A percentile compares a stretch with the other conserved stretches of the same genome.
These are phyloP conservation scores for Acipenser ruthenus DNA, from an alignment of 2,797 vertebrate genomes.

Conservation along the genomic window DNA sequence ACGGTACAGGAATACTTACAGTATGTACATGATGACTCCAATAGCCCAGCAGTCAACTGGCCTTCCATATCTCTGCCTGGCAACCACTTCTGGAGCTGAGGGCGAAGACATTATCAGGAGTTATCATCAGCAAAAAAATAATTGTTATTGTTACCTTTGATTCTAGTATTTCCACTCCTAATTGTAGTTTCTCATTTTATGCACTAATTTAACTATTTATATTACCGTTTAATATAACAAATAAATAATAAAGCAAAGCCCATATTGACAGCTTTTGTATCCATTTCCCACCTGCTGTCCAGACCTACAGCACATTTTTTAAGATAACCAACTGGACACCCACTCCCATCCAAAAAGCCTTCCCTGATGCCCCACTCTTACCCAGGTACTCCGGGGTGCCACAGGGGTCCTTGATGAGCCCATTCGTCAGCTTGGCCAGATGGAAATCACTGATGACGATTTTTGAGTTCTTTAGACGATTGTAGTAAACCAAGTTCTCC, in stretches of 20 bases:
- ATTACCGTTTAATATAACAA: too few relatives aligned
- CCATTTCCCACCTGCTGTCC: too few relatives aligned
- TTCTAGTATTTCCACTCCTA: too few relatives aligned
- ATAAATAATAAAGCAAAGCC: too few relatives aligned
- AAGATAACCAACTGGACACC: background rate
- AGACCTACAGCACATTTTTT: too few relatives aligned
- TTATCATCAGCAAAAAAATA: background rate
- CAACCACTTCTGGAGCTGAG: slow-evolving; percentile 90
- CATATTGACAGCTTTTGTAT: too few relatives aligned
- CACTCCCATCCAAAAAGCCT: background rate
- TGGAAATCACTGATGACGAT: slow-evolving; percentile 98
- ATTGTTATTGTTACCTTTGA: too few relatives aligned
- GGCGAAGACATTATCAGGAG: slow-evolving; percentile 9
- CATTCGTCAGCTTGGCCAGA: slow-evolving; percentile 90
- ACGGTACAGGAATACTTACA: slow-evolving; percentile 68
- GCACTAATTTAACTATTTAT: too few relatives aligned
- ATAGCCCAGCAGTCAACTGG: slow-evolving; percentile 97
- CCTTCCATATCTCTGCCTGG: slow-evolving; percentile 85
- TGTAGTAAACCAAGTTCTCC: slow-evolving; percentile 95
- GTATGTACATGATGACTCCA: slow-evolving; percentile 95
- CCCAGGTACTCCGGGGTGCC: slow-evolving; percentile 95
- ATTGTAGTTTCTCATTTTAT: too few relatives aligned
- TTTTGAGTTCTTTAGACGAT: slow-evolving; percentile 95
- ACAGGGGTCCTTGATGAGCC: slow-evolving; percentile 94
- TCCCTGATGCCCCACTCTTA: slow-evolving; percentile 43